Evolutionary conservation across 2,797 vertebrate genomes (phyloP).

Genomic region (Rhinatrema bivittatum): DNA sequence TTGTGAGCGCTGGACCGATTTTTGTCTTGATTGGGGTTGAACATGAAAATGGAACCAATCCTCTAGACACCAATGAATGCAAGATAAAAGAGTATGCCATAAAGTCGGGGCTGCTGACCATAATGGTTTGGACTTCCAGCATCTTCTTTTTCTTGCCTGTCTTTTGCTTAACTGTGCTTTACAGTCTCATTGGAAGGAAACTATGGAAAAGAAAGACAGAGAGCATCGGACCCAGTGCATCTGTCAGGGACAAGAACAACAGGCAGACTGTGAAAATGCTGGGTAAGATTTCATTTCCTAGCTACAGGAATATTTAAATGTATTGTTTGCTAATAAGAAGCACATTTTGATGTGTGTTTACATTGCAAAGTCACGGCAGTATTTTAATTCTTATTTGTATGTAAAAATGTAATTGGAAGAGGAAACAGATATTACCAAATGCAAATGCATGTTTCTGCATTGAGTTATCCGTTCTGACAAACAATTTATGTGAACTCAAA

Average conservation of each 20-base stretch:
- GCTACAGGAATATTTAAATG: background rate
- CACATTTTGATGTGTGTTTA: too few species aligned
- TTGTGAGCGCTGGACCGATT: constrained; percentile 86
- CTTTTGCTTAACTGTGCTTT: constrained; percentile 90
- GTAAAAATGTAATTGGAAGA: too few species aligned
- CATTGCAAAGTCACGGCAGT: too few species aligned
- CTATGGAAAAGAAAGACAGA: constrained; percentile 81
- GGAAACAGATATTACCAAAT: too few species aligned
- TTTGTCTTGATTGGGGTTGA: constrained; percentile 92
- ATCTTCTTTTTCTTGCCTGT: constrained; percentile 93
- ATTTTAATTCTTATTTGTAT: too few species aligned
- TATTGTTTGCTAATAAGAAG: too few species aligned
- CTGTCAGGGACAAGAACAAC: constrained; percentile 83
- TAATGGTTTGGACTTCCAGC: constrained; percentile 94
- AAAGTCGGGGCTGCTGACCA: constrained; percentile 83
- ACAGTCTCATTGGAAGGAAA: constrained; percentile 90
- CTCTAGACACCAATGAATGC: constrained; percentile 82
- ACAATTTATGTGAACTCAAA: too few species aligned
- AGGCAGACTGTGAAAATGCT: constrained; percentile 94
- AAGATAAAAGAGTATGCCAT: constrained; percentile 87
- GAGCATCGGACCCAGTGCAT: constrained; percentile 64
- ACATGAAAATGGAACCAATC: constrained; percentile 66
- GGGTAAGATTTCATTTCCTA: constrained; percentile 54
- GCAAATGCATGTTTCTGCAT: too few species aligned
- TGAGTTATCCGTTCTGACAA: too few species aligned